These are phyloP conservation scores for Verasper variegatus DNA, from an alignment of 2,113 vertebrate genomes.

Conservation along the genomic window DNA sequence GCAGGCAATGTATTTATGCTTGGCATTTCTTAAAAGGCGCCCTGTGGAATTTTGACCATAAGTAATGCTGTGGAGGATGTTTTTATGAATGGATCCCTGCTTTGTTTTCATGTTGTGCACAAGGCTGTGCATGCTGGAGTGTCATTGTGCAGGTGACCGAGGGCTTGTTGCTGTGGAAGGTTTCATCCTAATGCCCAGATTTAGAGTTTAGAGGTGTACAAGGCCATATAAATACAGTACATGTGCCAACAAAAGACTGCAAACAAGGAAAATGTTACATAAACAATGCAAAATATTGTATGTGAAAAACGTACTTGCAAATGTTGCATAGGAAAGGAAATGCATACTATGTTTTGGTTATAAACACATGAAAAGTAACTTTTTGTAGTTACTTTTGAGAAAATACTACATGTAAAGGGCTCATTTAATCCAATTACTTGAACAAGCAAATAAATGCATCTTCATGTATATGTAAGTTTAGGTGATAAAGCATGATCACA, in stretches of 20 bases:
- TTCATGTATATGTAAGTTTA: no score
- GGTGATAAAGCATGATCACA: no score
- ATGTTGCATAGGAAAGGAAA: no score
- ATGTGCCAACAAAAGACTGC: no score
- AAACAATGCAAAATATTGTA: no score
- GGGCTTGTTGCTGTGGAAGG: not conserved
- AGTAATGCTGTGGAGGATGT: not conserved
- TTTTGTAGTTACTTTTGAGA: not conserved
- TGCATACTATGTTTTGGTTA: no score
- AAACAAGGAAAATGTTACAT: no score
- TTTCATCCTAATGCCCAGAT: not conserved
- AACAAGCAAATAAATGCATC: constrained; percentile 48
- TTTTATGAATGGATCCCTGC: not conserved
- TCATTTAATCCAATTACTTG: not conserved
- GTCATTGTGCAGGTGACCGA: not conserved
- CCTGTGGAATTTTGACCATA: constrained; percentile 1
- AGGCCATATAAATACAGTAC: no score
- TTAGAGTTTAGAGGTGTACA: no score
- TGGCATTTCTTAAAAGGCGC: constrained; percentile 24
- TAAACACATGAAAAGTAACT: not conserved
- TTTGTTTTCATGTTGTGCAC: not conserved
- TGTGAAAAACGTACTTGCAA: no score
- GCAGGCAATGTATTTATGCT: not conserved
- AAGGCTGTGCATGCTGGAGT: not conserved
- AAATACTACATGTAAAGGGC: not conserved